These are phyloP conservation scores for Carterocephalus palaemon DNA, from an alignment of 2,888 invertebrate genomes.

Conservation along the genomic window DNA sequence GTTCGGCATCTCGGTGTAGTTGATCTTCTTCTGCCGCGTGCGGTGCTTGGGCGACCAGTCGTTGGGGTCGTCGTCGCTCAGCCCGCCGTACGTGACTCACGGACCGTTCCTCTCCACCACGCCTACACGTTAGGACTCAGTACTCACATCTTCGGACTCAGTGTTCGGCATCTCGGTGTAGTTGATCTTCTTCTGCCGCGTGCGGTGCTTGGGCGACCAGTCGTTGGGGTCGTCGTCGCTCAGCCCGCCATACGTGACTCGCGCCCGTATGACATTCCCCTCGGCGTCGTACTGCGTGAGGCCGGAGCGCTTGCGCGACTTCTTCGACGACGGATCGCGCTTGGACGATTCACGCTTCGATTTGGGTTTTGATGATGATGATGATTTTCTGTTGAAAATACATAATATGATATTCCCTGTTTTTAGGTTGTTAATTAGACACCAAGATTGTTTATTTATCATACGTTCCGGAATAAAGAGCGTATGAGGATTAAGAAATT, in stretches of 20 bases:
- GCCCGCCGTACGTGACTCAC: too few species aligned
- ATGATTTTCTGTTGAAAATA: not conserved
- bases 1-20: too few species aligned
- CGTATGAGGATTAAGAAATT: too few species aligned
- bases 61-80: too few species aligned
- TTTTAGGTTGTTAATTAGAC: too few species aligned
- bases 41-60: too few species aligned
- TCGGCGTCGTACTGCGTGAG: slow-evolving; percentile 63
- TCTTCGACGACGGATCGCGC: slow-evolving; percentile 38
- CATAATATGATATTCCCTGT: too few species aligned
- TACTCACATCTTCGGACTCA: slow-evolving; percentile 84
- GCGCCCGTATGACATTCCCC: slow-evolving; percentile 59
- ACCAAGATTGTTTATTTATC: too few species aligned
- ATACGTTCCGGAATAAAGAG: too few species aligned
- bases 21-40: too few species aligned
- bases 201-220: slow-evolving; percentile 81
- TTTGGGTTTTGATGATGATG: slow-evolving; percentile 39
- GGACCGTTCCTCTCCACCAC: too few species aligned
- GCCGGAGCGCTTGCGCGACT: slow-evolving; percentile 41
- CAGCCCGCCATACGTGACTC: slow-evolving; percentile 79
- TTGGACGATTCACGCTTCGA: slow-evolving; percentile 32
- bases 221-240: slow-evolving; percentile 75
- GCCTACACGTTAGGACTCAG: too few species aligned
- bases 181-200: slow-evolving; percentile 85
- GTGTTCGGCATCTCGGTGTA: slow-evolving; percentile 87